Conservation (phyloP, 2,797 vertebrate species). For the Tamandua tetradactyla region DNA sequence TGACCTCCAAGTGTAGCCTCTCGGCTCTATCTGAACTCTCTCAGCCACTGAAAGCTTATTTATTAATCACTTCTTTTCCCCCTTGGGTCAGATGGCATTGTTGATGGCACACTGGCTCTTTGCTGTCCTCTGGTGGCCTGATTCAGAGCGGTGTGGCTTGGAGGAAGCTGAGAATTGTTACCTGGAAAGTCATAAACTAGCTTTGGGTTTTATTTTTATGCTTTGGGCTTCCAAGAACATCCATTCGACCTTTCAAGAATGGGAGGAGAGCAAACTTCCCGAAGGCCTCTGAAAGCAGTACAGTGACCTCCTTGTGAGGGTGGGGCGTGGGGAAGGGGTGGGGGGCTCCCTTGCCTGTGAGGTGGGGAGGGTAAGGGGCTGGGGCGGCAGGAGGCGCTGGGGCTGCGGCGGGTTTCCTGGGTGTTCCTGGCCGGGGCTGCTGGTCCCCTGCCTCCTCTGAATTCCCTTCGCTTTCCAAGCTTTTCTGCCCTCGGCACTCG, state of each 20-base stretch:
- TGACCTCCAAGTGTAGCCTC: too few species aligned
- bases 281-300: background rate
- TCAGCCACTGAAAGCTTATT: too few species aligned
- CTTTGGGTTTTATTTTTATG: constrained; percentile 13
- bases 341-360: background rate
- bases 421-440: background rate
- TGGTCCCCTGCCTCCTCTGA: background rate
- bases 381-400: background rate
- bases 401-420: background rate
- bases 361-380: background rate
- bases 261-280: background rate
- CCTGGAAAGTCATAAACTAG: background rate
- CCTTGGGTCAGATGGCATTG: too few species aligned
- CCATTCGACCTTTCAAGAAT: background rate
- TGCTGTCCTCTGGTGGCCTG: constrained; percentile 7
- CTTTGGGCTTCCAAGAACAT: background rate
- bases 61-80: too few species aligned
- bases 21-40: too few species aligned
- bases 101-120: background rate
- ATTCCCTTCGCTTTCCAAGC: background rate
- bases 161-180: background rate
- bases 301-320: background rate
- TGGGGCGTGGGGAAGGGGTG: background rate
- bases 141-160: fast-evolving
- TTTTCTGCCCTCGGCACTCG: background rate